Evolutionary conservation across 2,113 vertebrate genomes (phyloP).

Genomic region (Vidua chalybeata): DNA sequence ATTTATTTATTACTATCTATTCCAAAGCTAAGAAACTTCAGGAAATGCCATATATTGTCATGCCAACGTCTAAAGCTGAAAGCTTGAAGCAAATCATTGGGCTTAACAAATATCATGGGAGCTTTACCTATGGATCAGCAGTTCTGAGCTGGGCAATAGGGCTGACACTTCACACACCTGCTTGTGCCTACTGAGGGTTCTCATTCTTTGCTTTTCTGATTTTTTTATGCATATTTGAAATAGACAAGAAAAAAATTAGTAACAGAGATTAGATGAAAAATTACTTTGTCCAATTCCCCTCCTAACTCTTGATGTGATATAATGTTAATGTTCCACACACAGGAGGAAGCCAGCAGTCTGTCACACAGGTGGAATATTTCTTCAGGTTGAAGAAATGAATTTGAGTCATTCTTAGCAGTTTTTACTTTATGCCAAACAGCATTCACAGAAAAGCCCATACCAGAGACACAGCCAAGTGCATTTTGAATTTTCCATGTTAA

Average conservation of each 20-base stretch:
- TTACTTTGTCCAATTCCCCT: not conserved
- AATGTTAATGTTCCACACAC: not conserved
- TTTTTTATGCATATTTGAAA: not conserved
- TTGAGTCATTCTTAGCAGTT: not conserved
- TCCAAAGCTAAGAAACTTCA: not conserved
- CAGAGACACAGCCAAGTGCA: not conserved
- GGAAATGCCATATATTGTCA: not conserved
- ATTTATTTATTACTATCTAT: not conserved
- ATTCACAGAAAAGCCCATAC: not conserved
- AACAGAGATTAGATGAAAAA: not conserved
- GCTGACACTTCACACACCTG: not conserved
- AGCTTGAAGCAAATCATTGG: not conserved
- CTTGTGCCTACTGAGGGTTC: not conserved
- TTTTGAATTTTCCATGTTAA: constrained; percentile 31
- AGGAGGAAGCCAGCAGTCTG: not conserved
- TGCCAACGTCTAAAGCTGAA: not conserved
- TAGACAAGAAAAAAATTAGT: not conserved
- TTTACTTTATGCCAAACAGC: constrained; percentile 11
- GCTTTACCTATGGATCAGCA: not conserved
- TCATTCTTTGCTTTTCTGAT: not conserved
- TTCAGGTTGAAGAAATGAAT: not conserved
- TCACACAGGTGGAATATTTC: not conserved
- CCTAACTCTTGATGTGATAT: not conserved
- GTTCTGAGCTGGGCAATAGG: not conserved
- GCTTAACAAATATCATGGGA: not conserved